phyloP scores from a whole-genome alignment of 2,797 vertebrate species.

The Pelodytes ibericus region DNA sequence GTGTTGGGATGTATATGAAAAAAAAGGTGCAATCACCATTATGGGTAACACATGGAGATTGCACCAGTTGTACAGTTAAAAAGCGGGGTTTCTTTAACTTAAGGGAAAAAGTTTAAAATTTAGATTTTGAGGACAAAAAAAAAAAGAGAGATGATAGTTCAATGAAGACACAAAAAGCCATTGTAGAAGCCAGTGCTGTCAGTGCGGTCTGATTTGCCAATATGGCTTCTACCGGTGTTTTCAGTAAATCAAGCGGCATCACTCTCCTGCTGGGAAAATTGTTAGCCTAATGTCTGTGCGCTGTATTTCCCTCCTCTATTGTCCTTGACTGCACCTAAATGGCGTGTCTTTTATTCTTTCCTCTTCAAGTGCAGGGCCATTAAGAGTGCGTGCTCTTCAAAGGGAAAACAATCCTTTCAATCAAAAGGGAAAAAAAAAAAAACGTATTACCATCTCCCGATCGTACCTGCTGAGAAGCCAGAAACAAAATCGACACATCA shows the following conservation, averaged over 20 bases:
- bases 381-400: slow-evolving; percentile 62
- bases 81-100: no score
- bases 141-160: no score
- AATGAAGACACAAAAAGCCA: no score
- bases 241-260: slow-evolving; percentile 32
- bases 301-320: slow-evolving; percentile 58
- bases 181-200: not conserved
- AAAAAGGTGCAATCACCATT: no score
- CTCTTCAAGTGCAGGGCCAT: slow-evolving; percentile 67
- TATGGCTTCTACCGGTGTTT: slow-evolving; percentile 7
- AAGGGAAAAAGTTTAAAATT: no score
- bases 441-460: slow-evolving; percentile 69
- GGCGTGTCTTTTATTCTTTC: slow-evolving; percentile 8
- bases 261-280: slow-evolving; percentile 59
- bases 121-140: no score
- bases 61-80: no score
- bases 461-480: slow-evolving; percentile 63
- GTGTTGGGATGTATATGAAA: no score
- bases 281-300: slow-evolving; percentile 60
- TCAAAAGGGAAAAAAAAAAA: slow-evolving; percentile 65
- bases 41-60: no score
- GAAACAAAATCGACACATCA: slow-evolving; percentile 61
- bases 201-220: slow-evolving; percentile 43
- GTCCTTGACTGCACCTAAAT: slow-evolving; percentile 63
- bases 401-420: slow-evolving; percentile 67